Base-by-base conservation (phyloP, 2,797 vertebrate genomes). In the Hylomyscus alleni region DNA sequence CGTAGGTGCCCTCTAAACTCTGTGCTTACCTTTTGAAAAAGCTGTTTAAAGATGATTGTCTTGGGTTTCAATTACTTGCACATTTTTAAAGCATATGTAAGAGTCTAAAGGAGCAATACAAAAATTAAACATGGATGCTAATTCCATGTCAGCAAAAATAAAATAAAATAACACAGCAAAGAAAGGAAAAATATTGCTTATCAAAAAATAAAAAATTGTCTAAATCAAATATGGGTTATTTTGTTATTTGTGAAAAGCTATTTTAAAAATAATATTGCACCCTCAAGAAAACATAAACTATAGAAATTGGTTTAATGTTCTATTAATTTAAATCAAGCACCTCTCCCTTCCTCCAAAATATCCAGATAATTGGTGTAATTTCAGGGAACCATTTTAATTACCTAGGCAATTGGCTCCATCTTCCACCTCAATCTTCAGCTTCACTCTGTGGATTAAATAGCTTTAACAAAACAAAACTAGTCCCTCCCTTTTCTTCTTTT, bases 371-470 rank as follows among this genome's bases (percentile, higher is more conserved):
- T 80, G 50, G 31, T 37, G 54, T 88, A 94, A 97, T 95, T 97
- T 97, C 89, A 95, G 94, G 77, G 56, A 96, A 69, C 87, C 11
- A 82, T 91, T 94, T 95, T 94, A 96, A 97, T 97, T 94, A 97
- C 89, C 87, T 93, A 62, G 67, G 83, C 88, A 95, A 89, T 94
- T 96, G 69, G 83, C 80, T 97, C 75, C 86, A 69, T 97, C 89
- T 96, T 86, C 90, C 13, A 67, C 67, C 90, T 90, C 77, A 86
- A 47, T 83, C 85, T 97, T 91, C 69, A 82, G 56, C 89, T 95
- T 95, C 85, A 62, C 73, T 89, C 95, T 94, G 82, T 62, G 91
- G 93, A 91, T 96, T 93, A 97, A 94, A 76, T 29, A 91, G 93
- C 88, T 87, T 85, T 52, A 44, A n/a, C 17, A 40, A 90, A 90